Evolutionary conservation across 2,888 invertebrate species (phyloP).

Genomic region (Bombylius discolor): DNA sequence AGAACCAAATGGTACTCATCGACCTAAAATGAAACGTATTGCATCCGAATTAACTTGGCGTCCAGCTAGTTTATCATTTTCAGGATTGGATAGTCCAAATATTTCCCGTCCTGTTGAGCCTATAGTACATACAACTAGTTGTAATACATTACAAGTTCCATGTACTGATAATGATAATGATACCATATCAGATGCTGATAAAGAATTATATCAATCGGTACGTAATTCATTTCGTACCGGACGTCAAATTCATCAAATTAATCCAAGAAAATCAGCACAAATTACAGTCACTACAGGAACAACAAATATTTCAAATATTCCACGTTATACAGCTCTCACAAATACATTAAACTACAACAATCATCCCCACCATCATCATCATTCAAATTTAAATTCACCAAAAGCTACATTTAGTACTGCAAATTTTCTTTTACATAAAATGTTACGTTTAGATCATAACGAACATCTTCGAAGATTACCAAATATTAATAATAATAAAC

Average conservation of each 20-base stretch:
- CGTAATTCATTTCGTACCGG: constrained; percentile 18
- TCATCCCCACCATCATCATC: neutral
- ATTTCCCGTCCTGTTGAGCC: constrained; percentile 26
- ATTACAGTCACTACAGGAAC: neutral
- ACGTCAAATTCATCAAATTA: constrained; percentile 7
- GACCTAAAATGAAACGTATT: constrained; percentile 34
- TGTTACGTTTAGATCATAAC: constrained; percentile 40
- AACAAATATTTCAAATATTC: neutral
- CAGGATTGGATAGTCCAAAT: constrained; percentile 22
- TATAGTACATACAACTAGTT: constrained; percentile 51
- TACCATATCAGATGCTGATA: constrained; percentile 27
- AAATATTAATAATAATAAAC: constrained; percentile 16
- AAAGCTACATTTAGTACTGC: constrained; percentile 6
- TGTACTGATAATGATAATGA: constrained; percentile 33
- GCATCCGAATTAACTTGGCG: constrained; percentile 41
- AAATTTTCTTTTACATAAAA: constrained; percentile 34
- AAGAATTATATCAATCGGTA: constrained; percentile 22
- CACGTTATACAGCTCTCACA: neutral
- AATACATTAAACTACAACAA: neutral
- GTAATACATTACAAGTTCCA: constrained; percentile 50
- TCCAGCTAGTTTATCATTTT: constrained; percentile 29
- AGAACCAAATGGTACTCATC: constrained; percentile 22
- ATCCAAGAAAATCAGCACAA: neutral
- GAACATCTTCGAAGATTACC: constrained; percentile 16
- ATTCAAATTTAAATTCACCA: neutral